Evolutionary conservation across 2,888 invertebrate genomes (phyloP).

Genomic region (Notocelia uddmanniana): DNA sequence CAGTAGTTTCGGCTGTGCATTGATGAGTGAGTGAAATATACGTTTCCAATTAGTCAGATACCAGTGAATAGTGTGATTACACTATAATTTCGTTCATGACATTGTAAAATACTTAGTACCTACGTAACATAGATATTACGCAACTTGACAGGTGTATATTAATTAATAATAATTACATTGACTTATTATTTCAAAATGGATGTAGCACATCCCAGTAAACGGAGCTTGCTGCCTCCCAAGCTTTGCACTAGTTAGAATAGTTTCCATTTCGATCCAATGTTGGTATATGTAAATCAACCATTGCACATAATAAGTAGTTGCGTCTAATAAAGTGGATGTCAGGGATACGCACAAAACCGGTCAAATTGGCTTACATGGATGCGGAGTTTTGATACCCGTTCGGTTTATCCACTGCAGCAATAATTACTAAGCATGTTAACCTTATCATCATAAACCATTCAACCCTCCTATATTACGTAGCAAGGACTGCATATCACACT

Average conservation of each 20-base stretch:
- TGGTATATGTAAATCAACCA: background rate
- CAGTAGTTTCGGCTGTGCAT: too few relatives aligned
- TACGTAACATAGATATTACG: too few relatives aligned
- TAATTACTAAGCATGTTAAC: slow-evolving; percentile 3
- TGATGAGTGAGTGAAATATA: too few relatives aligned
- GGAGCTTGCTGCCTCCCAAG: background rate
- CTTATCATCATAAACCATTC: slow-evolving; percentile 12
- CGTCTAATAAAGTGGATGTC: slow-evolving; percentile 5
- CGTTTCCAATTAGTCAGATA: too few relatives aligned
- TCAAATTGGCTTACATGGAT: background rate
- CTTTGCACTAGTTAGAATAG: background rate
- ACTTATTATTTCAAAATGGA: background rate
- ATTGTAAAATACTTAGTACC: too few relatives aligned
- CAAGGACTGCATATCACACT: slow-evolving; percentile 7
- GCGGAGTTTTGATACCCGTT: background rate
- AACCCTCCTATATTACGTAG: slow-evolving; percentile 1
- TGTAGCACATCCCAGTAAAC: background rate
- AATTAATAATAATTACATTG: too few relatives aligned
- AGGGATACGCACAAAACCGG: background rate
- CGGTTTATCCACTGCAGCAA: slow-evolving; percentile 1
- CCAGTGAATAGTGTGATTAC: too few relatives aligned
- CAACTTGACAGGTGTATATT: too few relatives aligned
- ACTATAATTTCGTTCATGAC: too few relatives aligned
- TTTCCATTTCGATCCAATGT: background rate
- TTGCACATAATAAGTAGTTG: slow-evolving; percentile 1